Base-by-base conservation (phyloP, 2,888 invertebrate genomes). In the Drosophila aldrichi region DNA sequence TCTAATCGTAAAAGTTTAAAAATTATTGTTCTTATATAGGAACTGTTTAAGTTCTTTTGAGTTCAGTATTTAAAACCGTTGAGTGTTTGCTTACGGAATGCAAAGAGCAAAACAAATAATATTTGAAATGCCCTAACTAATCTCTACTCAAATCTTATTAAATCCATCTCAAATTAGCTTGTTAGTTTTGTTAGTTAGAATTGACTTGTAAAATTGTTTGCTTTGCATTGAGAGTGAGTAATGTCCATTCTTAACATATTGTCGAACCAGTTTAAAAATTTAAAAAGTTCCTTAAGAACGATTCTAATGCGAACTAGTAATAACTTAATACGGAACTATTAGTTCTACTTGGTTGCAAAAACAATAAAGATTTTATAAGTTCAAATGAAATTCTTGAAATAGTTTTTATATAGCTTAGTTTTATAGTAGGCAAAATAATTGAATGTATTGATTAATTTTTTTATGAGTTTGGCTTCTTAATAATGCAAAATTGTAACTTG, bases 1-100 rank as follows among this genome's bases (percentile, higher is more conserved):
- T 55, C 67, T 70, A 74, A 56, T 61, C 57, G 59, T 80, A 81
- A 81, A 79, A 72, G 52, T 89, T 84, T 68, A 66, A 88, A 84
- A 85, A 85, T 85, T 85, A 85, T 85, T 85, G 84, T 85, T 86
- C 84, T 89, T 52, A 64, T 82, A 64, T 89, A 85, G 84, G 84
- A 85, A 85, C 84, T 68, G 46, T 62, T 38, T 20, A 51, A 68
- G 85, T 87, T 58, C 89, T 70, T 71, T 34, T 68, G 43, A 62
- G 66, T 67, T 86, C 72, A 83, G 68, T 77, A 80, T 63, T 71
- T 72, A 74, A 84, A 89, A 87, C 76, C 79, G 14, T 74, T 76
- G 64, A 72, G 67, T 67, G 38, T 16, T 20, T 20, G 18, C 9
- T 29, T 61, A 10, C 18, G 41, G 20, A 29, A 46, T 44, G 34